Percentiles rank a stretch among this genome's conserved stretches.
phyloP scores from a whole-genome alignment of 2,113 vertebrate species.

The Psittacus erithacus region DNA sequence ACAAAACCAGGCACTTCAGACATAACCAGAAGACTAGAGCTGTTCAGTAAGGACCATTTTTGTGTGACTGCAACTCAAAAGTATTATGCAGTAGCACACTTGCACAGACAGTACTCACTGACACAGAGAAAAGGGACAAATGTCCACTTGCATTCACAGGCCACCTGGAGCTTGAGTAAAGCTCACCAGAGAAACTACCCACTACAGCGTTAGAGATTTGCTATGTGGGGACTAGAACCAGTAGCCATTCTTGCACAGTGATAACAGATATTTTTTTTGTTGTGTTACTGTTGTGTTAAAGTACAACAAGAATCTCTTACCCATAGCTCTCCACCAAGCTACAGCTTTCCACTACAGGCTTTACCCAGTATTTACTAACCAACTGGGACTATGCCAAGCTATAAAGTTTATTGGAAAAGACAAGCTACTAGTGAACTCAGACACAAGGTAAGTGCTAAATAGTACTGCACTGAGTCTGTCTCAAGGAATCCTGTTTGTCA shows the following conservation, averaged over 20 bases:
- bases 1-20: not conserved
- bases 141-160: not conserved
- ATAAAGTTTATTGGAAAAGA: not conserved
- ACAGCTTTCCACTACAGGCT: not conserved
- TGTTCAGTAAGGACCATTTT: not conserved
- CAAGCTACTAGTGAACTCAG: not conserved
- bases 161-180: not conserved
- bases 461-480: not conserved
- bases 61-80: not conserved
- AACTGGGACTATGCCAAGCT: not conserved
- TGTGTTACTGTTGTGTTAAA: not conserved
- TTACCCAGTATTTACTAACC: constrained; percentile 7
- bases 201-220: not conserved
- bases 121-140: not conserved
- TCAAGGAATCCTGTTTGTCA: not conserved
- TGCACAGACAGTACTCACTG: not conserved
- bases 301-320: not conserved
- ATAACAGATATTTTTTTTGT: not conserved
- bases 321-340: not conserved
- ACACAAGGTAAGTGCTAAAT: not conserved
- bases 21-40: not conserved
- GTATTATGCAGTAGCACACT: not conserved
- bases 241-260: not conserved
- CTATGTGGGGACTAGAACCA: not conserved
- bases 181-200: not conserved